Base-by-base conservation (phyloP, 2,113 vertebrate species). In the Sebastes fasciatus region DNA sequence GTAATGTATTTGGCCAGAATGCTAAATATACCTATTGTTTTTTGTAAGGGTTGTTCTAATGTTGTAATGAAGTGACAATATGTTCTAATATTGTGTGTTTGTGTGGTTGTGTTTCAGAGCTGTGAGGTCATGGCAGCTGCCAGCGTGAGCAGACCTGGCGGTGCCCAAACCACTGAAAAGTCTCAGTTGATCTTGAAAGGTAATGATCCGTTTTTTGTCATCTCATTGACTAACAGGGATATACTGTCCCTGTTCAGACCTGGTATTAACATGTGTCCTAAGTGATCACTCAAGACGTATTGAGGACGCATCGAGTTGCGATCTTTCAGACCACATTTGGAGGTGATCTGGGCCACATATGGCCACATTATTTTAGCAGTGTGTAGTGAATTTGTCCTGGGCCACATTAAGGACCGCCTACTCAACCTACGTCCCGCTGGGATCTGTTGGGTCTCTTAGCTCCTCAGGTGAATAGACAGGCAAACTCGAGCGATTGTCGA, bases 111-210 rank as follows among this genome's bases (percentile, higher is more conserved):
- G 17, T 88, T 95, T n/a, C 93, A 98, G 97, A 89, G 93, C 94
- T 91, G 95, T 95, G 94, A 96, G 96, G 96, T 94, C 90, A 99
- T 99, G 98, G 98, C 98, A 73, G 94, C 97, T 90, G 97, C 97
- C 83, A 95, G 96, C 64, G 93, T 96, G 93, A 97, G 91, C 94
- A 96, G 96, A 95, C 89, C 96, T 88, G 96, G 95, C 74, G 88
- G 93, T 6, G 90, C 87, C 90, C 95, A 76, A 48, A 93, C 94
- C 76, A 91, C 94, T 23, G 97, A 98, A 89, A 98, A 98, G 88
- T 97, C 96, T 76, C 97, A 96, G 89, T 93, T 99, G 42, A 97
- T 95, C 1, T 88, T 99, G 73, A 99, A 98, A 97, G 98, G 98
- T 99, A 94, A 83, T 62, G 83, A 92, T 43, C n/a, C 34, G 21